phyloP scores from a whole-genome alignment of 2,888 invertebrate genomes.

The Schizaphis graminum region DNA sequence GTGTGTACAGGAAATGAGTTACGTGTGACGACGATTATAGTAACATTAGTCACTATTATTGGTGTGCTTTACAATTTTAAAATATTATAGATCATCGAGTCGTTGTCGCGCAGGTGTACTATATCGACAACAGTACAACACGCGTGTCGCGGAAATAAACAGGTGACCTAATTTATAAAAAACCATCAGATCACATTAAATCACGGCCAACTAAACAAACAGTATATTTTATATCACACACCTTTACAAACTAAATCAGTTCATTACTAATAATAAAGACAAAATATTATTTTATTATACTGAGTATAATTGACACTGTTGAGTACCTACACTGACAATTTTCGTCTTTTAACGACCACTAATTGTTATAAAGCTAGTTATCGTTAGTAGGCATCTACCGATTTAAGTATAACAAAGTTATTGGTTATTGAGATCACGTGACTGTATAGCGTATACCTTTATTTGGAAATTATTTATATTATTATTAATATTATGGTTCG shows the following conservation, averaged over 20 bases:
- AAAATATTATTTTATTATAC: background rate
- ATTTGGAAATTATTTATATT: background rate
- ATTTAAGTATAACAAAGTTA: background rate
- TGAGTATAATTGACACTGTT: background rate
- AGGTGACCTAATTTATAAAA: background rate
- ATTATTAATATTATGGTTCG: background rate
- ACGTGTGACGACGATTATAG: background rate
- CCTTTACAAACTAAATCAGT: background rate
- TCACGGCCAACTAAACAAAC: background rate
- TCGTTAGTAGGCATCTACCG: background rate
- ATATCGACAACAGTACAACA: no score
- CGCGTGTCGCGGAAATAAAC: background rate
- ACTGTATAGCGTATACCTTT: background rate
- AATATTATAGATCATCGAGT: background rate
- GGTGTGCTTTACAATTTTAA: background rate
- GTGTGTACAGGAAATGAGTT: background rate
- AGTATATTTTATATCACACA: background rate
- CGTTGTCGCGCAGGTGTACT: background rate
- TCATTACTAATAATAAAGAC: background rate
- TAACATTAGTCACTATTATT: background rate
- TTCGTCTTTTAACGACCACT: background rate
- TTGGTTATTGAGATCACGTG: background rate
- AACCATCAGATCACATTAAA: background rate
- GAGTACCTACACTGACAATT: background rate
- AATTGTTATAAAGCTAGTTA: no score